Percentiles rank a stretch among this genome's conserved stretches.
Evolutionary conservation across 2,113 vertebrate species (phyloP).

Genomic region (Callipepla squamata): DNA sequence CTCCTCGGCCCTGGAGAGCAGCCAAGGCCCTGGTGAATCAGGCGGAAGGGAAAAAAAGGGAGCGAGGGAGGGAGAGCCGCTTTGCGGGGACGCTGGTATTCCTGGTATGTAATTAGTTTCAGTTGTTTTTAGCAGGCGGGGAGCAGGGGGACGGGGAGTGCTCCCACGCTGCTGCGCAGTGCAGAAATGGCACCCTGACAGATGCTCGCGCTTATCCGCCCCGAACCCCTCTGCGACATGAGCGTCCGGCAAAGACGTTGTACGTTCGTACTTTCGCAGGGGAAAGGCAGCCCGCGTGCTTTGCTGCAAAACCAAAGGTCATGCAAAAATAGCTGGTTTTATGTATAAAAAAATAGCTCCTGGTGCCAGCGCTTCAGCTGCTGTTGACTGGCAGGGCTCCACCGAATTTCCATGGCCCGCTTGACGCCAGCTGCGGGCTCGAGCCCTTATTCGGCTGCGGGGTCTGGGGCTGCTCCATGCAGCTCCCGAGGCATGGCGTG

Average conservation of each 20-base stretch:
- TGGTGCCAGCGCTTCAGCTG: slow-evolving; percentile 12
- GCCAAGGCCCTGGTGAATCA: slow-evolving; percentile 80
- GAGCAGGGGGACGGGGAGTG: slow-evolving; percentile 37
- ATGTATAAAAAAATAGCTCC: background rate
- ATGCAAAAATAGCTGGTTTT: background rate
- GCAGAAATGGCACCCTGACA: slow-evolving; percentile 44
- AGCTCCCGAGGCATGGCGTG: background rate
- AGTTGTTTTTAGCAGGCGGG: slow-evolving; percentile 43
- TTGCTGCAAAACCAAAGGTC: background rate
- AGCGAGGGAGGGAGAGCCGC: slow-evolving; percentile 22
- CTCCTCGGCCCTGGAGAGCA: slow-evolving; percentile 80
- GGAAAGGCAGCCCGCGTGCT: background rate
- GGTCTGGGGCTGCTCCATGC: background rate
- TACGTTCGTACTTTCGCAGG: background rate
- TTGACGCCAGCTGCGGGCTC: background rate
- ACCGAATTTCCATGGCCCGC: background rate
- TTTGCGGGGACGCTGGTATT: slow-evolving; percentile 70
- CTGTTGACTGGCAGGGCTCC: background rate
- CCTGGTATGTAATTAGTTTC: slow-evolving; percentile 54
- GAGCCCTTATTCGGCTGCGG: background rate
- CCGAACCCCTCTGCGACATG: background rate
- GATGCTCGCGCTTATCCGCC: background rate
- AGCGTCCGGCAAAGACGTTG: background rate
- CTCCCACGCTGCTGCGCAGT: slow-evolving; percentile 1
- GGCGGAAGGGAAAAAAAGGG: slow-evolving; percentile 64